These are phyloP conservation scores for Tapirus indicus DNA, from an alignment of 2,797 vertebrate genomes.

Conservation along the genomic window DNA sequence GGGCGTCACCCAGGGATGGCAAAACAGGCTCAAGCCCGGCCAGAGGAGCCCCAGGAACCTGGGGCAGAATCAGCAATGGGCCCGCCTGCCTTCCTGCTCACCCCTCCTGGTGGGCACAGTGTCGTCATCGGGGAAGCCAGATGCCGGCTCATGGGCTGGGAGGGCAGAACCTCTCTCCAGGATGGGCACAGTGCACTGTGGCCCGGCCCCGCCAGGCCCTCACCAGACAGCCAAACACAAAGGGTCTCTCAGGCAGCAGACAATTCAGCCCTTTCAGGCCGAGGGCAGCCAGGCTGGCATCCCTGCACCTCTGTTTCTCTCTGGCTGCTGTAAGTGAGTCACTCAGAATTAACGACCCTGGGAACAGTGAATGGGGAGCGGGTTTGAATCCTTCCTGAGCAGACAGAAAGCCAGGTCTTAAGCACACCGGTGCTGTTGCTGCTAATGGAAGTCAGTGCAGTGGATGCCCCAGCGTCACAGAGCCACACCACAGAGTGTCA, in stretches of 20 bases:
- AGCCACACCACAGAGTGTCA: neutral
- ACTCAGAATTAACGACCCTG: conserved; percentile 62
- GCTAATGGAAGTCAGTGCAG: neutral
- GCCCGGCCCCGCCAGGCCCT: neutral
- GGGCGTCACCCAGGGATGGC: neutral
- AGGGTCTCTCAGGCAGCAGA: conserved; percentile 34
- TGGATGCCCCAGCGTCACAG: neutral
- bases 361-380: conserved; percentile 30
- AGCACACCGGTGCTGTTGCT: rapidly evolving
- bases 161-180: neutral
- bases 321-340: conserved; percentile 73
- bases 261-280: conserved; percentile 54
- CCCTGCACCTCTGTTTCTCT: conserved; percentile 5
- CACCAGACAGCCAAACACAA: conserved; percentile 58
- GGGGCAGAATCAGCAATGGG: neutral
- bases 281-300: neutral
- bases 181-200: neutral
- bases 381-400: neutral
- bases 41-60: neutral
- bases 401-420: neutral
- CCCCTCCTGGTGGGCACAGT: neutral
- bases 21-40: neutral
- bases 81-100: neutral
- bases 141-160: neutral
- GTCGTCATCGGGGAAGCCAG: neutral